A percentile compares a stretch with the other conserved stretches of the same genome.
phyloP scores from a whole-genome alignment of 1,140 invertebrate species.

The Psilanteris sp. region DNA sequence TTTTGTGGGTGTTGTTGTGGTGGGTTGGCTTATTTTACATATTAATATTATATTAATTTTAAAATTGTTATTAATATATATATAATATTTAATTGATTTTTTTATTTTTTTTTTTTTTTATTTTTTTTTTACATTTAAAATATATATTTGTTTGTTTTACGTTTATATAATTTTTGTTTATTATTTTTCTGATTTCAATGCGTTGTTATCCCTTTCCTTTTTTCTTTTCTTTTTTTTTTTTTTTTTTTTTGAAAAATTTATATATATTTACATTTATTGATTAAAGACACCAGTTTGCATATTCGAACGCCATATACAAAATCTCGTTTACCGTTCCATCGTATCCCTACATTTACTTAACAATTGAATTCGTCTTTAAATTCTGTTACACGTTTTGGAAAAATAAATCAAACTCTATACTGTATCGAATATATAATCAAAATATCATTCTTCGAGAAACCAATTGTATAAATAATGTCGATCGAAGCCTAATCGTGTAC shows the following conservation, averaged over 20 bases:
- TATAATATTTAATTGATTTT: no score
- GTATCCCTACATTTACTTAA: conserved; percentile 41
- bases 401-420: conserved; percentile 36
- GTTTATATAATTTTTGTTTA: no score
- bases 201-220: no score
- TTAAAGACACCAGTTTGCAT: conserved; percentile 44
- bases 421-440: conserved; percentile 35
- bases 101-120: conserved; percentile 28
- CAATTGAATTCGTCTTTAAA: conserved; percentile 31
- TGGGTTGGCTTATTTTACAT: no score
- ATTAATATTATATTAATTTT: no score
- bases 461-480: conserved; percentile 46
- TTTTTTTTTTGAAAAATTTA: conserved; percentile 53
- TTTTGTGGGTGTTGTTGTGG: no score
- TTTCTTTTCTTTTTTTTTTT: conserved; percentile 4
- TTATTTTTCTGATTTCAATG: no score
- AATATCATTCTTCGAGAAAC: conserved; percentile 44
- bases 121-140: conserved; percentile 21
- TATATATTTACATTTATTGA: conserved; percentile 57
- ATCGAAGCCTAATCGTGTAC: conserved; percentile 58
- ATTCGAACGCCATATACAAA: conserved; percentile 54
- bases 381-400: conserved; percentile 20
- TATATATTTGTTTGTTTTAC: no score
- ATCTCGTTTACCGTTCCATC: conserved; percentile 44
- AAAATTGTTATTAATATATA: no score